Evolutionary conservation across 2,888 invertebrate genomes (phyloP), one percentile per base, ranked within the genome.

Genomic region (Tetanocera ferruginea): DNA sequence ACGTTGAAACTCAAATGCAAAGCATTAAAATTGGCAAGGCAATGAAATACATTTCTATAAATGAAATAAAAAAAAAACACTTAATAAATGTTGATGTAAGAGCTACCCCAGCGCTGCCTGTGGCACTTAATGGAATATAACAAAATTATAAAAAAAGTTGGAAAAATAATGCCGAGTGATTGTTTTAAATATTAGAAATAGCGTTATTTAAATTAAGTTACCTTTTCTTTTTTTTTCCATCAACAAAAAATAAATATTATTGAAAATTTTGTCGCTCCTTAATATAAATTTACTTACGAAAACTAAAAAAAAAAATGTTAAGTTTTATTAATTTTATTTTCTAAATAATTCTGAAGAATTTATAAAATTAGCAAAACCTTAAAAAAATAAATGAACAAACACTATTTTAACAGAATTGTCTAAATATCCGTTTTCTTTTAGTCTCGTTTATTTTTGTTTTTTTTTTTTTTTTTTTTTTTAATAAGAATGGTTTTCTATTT

Each of bases 301-400:
- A 80, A 73, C 17, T 66, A 51, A 75, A 55, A 43, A 55, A 43
- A 43, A 43, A 60, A 80, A 80, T 80, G 80, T 79, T 79, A 80
- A 80, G 80, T 80, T 79, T 80, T 80, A 75, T 76, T 74, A 55
- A 72, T 74, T 77, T 64, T 62, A 71, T 71, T 77, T 77, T 60
- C 31, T 64, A 70, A 62, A 62, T 17, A 28, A 51, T 28, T 19
- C 37, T 71, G 2, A 60, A 64, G 23, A 64, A 76, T 49, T 51
- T 25, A 66, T 52, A 43, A 64, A 71, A 64, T 71, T 51, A 49
- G 71, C 64, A 67, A 34, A 69, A 72, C 31, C 60, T 57, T 25
- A 43, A 75, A 76, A 77, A 80, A 80, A 77, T 80, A 78, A 76
- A 76, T 64, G 62, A 76, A 64, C 57, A 78, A 78, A 79, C 62